These are phyloP conservation scores for Protonemura montana DNA, from an alignment of 2,888 invertebrate species.

Conservation along the genomic window DNA sequence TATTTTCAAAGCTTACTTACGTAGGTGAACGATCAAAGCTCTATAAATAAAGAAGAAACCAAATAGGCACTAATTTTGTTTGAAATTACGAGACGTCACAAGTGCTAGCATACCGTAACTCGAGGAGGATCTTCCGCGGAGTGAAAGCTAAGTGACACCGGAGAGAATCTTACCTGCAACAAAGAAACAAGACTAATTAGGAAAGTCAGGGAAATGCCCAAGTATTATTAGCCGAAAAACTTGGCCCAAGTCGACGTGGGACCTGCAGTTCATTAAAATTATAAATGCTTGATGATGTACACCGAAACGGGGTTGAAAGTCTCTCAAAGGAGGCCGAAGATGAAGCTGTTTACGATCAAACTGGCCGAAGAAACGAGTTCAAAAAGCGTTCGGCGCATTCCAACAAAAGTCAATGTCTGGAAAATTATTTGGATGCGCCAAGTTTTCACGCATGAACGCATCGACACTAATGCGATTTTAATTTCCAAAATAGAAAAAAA, in stretches of 20 bases:
- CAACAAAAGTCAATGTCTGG: too few species aligned
- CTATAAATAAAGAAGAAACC: not conserved
- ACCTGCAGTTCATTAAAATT: not conserved
- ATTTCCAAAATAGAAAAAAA: too few species aligned
- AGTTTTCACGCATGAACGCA: too few species aligned
- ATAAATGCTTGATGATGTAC: not conserved
- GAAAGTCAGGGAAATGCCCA: not conserved
- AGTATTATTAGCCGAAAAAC: not conserved
- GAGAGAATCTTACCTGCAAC: not conserved
- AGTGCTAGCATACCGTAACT: not conserved
- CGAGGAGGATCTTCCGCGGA: not conserved
- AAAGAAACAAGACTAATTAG: conserved; percentile 7
- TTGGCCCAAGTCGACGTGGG: not conserved
- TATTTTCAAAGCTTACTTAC: too few species aligned
- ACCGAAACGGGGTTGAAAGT: too few species aligned
- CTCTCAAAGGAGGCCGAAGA: too few species aligned
- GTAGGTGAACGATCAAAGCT: not conserved
- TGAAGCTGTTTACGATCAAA: too few species aligned
- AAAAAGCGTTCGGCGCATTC: too few species aligned
- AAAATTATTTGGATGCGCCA: too few species aligned
- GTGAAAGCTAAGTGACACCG: not conserved
- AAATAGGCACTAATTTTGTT: not conserved
- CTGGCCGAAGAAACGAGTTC: too few species aligned
- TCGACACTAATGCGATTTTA: too few species aligned
- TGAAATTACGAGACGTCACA: not conserved